Evolutionary conservation across 2,113 vertebrate genomes (phyloP).

Genomic region (Strix aluco): DNA sequence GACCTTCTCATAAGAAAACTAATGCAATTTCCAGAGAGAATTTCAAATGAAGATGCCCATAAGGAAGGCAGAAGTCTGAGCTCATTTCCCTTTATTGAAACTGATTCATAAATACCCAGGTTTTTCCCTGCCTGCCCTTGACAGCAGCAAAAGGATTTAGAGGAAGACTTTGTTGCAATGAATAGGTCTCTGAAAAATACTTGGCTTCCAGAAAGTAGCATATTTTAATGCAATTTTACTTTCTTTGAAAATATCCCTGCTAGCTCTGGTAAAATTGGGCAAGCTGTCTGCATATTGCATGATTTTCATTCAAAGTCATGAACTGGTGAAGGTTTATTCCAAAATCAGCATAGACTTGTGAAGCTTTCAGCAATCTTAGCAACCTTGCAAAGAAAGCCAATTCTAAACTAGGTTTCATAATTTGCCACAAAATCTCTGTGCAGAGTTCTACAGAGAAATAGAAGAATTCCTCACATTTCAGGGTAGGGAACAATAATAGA

Average conservation of each 20-base stretch:
- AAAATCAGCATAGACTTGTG: not conserved
- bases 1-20: conserved; percentile 41
- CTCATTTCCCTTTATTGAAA: not conserved
- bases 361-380: not conserved
- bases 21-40: conserved; percentile 23
- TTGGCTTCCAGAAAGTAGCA: not conserved
- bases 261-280: not conserved
- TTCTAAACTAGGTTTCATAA: not conserved
- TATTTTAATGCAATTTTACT: not conserved
- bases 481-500: not conserved
- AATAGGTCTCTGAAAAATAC: not conserved
- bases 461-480: not conserved
- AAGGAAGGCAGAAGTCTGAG: conserved; percentile 20
- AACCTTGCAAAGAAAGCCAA: not conserved
- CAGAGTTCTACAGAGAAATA: not conserved
- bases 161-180: not conserved
- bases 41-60: conserved; percentile 36
- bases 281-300: not conserved
- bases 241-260: not conserved
- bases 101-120: not conserved
- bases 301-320: not conserved
- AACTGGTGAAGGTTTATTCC: not conserved
- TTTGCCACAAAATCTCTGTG: not conserved
- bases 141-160: not conserved
- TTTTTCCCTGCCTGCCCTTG: not conserved